Evolutionary conservation across 2,113 vertebrate genomes (phyloP), one percentile per base, ranked within the genome.

Genomic region (Rhinolophus ferrumequinum): DNA sequence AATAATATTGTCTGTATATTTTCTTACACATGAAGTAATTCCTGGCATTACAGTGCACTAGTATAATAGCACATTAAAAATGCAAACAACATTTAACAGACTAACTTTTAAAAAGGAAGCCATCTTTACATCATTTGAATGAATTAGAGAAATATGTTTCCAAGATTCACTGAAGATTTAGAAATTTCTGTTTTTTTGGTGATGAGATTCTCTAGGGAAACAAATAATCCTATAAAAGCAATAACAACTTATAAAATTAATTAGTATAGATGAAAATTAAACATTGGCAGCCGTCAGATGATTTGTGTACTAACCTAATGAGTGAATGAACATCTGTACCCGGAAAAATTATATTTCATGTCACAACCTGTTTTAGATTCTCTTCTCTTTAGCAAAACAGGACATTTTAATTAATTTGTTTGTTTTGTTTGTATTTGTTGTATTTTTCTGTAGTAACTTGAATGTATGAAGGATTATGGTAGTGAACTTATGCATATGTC

Each of bases 81-180:
- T 69, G 13, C 28, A 94, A 83, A 76, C 38, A 91, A 56, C 10
- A 60, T 50, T 95, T 77, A 92, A 79, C 77, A 84, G 62, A 72
- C 90, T 85, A 92, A 97, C 81, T 96, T 97, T 88, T 62, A 33
- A 92, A 88, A 94, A 79, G 85, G 88, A 91, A 80, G 81, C 88
- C 95, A 95, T 97, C 15, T 96, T 96, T 94, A 90, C 1, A 95
- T 83, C 54, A 95, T 96, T 76, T 94, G 73, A 94, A 83, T 95
- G 16, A 89, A 87, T 80, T 54, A 93, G 62, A 88, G 54, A 79
- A 90, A 95, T 94, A 60, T 85, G 8, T 87, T 87, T 60, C 66
- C 35, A 97, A 88, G 66, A 88, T 58, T 52, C n/a, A 86, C 0
- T 58, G 44, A 86, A 88, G 72, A 75, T 83, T 94, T 90, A 94